These are phyloP conservation scores for Metacarcinus magister DNA, from an alignment of 2,888 invertebrate genomes.

Conservation along the genomic window DNA sequence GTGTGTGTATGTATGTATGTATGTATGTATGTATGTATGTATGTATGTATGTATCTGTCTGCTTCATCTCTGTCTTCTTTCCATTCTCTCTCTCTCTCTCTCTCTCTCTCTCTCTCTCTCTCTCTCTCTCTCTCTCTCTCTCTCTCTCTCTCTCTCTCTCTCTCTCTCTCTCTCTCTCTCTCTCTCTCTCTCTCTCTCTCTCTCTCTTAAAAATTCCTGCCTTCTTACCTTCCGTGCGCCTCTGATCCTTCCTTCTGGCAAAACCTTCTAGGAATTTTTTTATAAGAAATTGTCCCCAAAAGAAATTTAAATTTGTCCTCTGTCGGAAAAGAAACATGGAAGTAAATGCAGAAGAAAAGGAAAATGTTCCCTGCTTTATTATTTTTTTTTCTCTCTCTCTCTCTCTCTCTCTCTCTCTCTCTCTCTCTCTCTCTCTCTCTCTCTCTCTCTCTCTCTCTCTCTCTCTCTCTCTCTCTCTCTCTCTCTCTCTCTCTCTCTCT, in stretches of 20 bases:
- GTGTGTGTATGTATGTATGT: too few relatives aligned
- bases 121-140: too few relatives aligned
- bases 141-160: too few relatives aligned
- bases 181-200: too few relatives aligned
- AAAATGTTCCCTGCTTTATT: background rate
- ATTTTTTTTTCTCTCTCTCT: constrained; percentile 5
- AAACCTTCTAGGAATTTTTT: background rate
- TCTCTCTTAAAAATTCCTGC: background rate
- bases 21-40: too few relatives aligned
- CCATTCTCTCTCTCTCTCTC: too few relatives aligned
- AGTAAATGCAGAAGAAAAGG: background rate
- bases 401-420: constrained; percentile 8
- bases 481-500: too few relatives aligned
- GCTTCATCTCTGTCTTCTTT: too few relatives aligned
- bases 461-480: background rate
- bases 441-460: constrained; percentile 2
- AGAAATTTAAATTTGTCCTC: constrained; percentile 26
- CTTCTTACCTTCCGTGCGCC: background rate
- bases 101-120: too few relatives aligned
- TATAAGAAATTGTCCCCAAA: background rate
- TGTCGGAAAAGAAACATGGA: background rate
- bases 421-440: constrained; percentile 2
- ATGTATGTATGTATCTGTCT: too few relatives aligned
- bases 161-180: too few relatives aligned
- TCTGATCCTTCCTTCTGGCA: constrained; percentile 14